Base-by-base conservation (phyloP, 1,140 invertebrate genomes). In the Ganaspis sp. region DNA sequence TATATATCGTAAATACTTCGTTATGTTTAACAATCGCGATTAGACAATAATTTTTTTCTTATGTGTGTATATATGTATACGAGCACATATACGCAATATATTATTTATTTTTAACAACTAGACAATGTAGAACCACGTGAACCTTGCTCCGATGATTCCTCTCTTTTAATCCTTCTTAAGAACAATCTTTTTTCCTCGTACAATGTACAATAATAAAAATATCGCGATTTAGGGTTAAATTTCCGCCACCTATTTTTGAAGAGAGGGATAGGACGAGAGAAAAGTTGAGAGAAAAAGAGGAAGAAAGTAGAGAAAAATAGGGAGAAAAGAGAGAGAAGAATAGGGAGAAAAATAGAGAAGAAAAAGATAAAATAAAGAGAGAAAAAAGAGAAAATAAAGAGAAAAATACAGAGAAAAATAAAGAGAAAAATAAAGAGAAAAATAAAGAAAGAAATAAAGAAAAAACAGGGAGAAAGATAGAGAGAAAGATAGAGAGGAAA, bases 101-200 rank as follows among this genome's bases (percentile, higher is more conserved):
- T 85, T 85, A 77, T 80, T 82, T 80, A 79, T 84, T 81, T 78
- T 89, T 88, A 83, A 89, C 84, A 79, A 83, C 85, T 86, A 86
- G 81, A 86, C 82, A 86, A 87, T 90, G 84, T 90, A 89, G 85
- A 87, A 91, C 90, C 90, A 91, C 90, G 88, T 90, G 87, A 90
- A 90, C 89, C 90, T 91, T 91, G 90, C 90, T 91, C 89, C 84
- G 87, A 87, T 84, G 81, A 87, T 89, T 89, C 83, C 76, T 87
- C 77, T 84, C 83, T 77, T 70, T 70, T 70, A 69, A 69, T 71
- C 26, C 58, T 74, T 42, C 80, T 85, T 87, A 85, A 85, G 82
- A 88, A 85, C 85, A 83, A 85, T 87, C n/a, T n/a, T 86, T 85
- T 87, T 81, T 72, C 84, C 86, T 84, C 82, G 73, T 87, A 87